These are phyloP conservation scores for Tubulanus polymorphus DNA, from an alignment of 2,888 invertebrate genomes.

Conservation along the genomic window DNA sequence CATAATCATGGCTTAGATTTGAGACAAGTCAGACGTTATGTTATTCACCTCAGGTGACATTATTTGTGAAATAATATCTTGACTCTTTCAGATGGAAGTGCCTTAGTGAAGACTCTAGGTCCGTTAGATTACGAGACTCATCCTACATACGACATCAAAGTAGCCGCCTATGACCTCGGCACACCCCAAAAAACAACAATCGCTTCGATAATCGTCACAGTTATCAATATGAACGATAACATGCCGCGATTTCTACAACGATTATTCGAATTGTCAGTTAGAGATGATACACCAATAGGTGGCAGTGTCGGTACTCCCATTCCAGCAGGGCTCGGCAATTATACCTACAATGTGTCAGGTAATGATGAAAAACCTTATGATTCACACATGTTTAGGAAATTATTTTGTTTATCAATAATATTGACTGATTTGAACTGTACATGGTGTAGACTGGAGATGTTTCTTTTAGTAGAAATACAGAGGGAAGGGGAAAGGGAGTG, in stretches of 20 bases:
- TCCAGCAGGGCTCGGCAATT: neutral
- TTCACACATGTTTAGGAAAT: too few species aligned
- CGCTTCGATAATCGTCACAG: constrained; percentile 2
- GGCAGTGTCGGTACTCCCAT: neutral
- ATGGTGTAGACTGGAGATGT: too few species aligned
- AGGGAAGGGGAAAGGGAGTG: too few species aligned
- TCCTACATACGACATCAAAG: constrained; percentile 10
- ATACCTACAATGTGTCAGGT: neutral
- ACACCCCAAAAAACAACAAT: constrained; percentile 8
- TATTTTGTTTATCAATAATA: too few species aligned
- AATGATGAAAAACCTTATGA: too few species aligned
- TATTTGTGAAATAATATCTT: too few species aligned
- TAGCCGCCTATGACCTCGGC: constrained; percentile 15
- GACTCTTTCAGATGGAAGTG: constrained; percentile 9
- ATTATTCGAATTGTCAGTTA: neutral
- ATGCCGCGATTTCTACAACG: neutral
- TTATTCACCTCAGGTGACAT: too few species aligned
- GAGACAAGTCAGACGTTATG: too few species aligned
- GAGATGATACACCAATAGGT: neutral
- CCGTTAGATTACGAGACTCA: constrained; percentile 14
- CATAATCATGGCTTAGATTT: too few species aligned
- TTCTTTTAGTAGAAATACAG: too few species aligned
- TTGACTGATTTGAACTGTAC: too few species aligned
- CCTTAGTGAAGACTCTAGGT: constrained; percentile 8
- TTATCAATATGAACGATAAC: constrained; percentile 13